These are phyloP conservation scores for Sinodicranocentrus sp. DNA, from an alignment of 2,888 invertebrate genomes.

Conservation along the genomic window DNA sequence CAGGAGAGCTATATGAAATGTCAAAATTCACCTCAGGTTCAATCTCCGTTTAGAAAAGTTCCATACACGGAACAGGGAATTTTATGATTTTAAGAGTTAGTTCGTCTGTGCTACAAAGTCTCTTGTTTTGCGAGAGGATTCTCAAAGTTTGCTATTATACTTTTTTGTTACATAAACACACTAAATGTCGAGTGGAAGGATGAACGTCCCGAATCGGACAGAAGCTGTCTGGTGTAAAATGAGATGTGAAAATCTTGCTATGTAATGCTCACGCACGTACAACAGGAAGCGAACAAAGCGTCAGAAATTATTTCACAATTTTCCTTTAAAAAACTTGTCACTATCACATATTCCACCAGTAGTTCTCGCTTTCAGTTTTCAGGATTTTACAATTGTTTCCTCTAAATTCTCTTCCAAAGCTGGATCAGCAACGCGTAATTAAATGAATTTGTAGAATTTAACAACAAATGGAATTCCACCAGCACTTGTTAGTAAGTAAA, in stretches of 20 bases:
- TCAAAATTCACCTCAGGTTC: conserved; percentile 11
- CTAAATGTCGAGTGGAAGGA: background rate
- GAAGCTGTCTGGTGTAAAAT: background rate
- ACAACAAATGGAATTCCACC: background rate
- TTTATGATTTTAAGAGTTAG: background rate
- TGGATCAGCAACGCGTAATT: background rate
- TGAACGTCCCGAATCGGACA: background rate
- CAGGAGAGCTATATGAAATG: conserved; percentile 24
- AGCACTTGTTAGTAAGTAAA: background rate
- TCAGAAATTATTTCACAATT: conserved; percentile 27
- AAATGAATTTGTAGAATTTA: background rate
- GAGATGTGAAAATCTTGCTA: background rate
- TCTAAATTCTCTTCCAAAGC: background rate
- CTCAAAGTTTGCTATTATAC: background rate
- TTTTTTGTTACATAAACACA: background rate
- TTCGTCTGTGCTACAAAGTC: background rate
- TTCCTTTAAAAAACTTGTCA: conserved; percentile 15
- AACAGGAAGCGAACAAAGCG: too few relatives aligned
- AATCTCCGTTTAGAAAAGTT: background rate
- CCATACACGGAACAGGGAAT: background rate
- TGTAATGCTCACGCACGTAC: too few relatives aligned
- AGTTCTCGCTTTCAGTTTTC: background rate
- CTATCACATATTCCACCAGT: background rate
- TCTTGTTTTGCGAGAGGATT: background rate
- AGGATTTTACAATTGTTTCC: background rate